phyloP scores from a whole-genome alignment of 2,797 vertebrate genomes.

The Silurus lanzhouensis region DNA sequence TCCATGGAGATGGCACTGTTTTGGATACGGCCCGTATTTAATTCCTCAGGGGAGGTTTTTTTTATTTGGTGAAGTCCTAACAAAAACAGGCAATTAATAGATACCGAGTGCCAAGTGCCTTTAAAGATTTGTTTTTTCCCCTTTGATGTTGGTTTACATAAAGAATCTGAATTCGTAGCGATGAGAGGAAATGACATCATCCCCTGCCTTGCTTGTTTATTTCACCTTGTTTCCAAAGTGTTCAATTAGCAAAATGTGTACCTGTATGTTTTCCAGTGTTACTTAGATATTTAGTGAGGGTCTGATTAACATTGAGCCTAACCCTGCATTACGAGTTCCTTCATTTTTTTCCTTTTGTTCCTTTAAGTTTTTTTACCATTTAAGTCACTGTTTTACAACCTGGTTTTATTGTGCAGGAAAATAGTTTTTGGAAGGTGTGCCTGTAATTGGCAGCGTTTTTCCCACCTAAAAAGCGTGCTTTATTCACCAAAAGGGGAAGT shows the following conservation, averaged over 20 bases:
- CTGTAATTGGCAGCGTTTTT: conserved; percentile 21
- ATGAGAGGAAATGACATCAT: conserved; percentile 47
- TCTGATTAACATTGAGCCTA: conserved; percentile 16
- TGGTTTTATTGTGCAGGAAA: conserved; percentile 31
- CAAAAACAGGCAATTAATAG: conserved; percentile 50
- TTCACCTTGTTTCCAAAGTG: conserved; percentile 20
- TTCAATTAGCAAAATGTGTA: not conserved
- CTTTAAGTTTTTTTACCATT: conserved; percentile 25
- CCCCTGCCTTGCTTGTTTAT: conserved; percentile 42
- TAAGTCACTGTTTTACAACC: conserved; percentile 8
- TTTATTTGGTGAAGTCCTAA: conserved; percentile 47
- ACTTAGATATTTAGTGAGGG: not conserved
- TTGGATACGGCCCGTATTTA: conserved; percentile 50
- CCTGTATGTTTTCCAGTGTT: not conserved
- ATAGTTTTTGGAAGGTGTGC: conserved; percentile 33
- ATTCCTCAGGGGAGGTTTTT: conserved; percentile 35
- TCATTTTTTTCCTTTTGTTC: not conserved
- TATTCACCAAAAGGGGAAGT: not conserved
- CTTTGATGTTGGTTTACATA: conserved; percentile 52
- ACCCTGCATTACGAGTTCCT: conserved; percentile 14
- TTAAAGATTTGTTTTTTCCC: conserved; percentile 23
- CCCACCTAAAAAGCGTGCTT: not conserved
- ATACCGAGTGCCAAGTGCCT: conserved; percentile 33
- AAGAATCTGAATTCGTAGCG: conserved; percentile 28
- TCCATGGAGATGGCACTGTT: conserved; percentile 50